Conservation (phyloP, 2,888 invertebrate species). For the Dinocampus coccinellae region DNA sequence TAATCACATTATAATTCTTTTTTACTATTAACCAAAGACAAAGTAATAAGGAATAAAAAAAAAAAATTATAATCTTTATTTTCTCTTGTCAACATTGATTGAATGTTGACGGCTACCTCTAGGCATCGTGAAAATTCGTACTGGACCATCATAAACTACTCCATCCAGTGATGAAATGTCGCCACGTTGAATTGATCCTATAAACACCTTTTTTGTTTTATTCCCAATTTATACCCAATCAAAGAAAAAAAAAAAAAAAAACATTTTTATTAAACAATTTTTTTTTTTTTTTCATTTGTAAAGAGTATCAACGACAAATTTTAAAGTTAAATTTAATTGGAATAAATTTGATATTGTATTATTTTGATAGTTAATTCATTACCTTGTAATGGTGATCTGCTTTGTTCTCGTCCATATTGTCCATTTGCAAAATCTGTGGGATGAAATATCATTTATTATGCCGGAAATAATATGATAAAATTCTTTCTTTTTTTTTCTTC, state of each 20-base stretch:
- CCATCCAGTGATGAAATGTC: conserved; percentile 56
- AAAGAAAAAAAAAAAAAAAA: neutral
- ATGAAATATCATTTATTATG: conserved; percentile 25
- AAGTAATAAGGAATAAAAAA: too few species aligned
- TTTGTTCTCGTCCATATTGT: conserved; percentile 48
- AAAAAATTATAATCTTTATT: neutral
- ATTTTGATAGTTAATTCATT: conserved; percentile 33
- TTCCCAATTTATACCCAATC: conserved; percentile 38
- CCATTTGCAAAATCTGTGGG: conserved; percentile 49
- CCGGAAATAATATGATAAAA: conserved; percentile 30
- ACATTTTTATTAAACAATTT: neutral
- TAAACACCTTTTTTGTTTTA: conserved; percentile 39
- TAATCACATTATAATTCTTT: conserved; percentile 22
- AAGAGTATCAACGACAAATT: too few species aligned
- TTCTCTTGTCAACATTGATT: conserved; percentile 20
- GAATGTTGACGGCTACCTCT: conserved; percentile 59
- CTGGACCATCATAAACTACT: conserved; percentile 51
- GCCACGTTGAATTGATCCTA: conserved; percentile 54
- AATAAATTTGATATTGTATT: too few species aligned
- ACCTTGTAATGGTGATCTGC: conserved; percentile 52
- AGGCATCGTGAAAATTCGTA: conserved; percentile 46
- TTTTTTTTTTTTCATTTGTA: too few species aligned
- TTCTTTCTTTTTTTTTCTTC: conserved; percentile 19
- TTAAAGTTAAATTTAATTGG: conserved; percentile 1
- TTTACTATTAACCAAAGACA: conserved; percentile 13